These are phyloP conservation scores for Saturnia japonica DNA, from an alignment of 2,888 invertebrate genomes.

Conservation along the genomic window DNA sequence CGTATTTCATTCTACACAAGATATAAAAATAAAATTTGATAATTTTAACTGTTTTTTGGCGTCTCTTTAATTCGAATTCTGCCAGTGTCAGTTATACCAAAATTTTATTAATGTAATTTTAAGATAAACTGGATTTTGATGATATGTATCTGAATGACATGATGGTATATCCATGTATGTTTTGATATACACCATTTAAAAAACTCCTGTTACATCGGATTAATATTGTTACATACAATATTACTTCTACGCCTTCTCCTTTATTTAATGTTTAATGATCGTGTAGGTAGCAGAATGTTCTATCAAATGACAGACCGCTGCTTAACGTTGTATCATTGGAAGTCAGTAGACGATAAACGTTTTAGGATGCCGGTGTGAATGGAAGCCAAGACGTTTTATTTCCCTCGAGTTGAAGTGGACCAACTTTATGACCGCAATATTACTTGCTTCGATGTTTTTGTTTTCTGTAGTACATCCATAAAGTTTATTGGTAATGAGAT, in stretches of 20 bases:
- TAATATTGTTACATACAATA: not conserved
- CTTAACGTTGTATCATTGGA: constrained; percentile 39
- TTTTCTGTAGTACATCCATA: constrained; percentile 46
- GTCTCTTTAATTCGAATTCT: too few species aligned
- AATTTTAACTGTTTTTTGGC: not conserved
- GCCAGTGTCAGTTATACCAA: too few species aligned
- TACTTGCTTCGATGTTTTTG: constrained; percentile 48
- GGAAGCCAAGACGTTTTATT: constrained; percentile 62
- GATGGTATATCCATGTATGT: not conserved
- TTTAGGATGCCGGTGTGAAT: constrained; percentile 76
- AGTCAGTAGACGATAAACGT: constrained; percentile 55
- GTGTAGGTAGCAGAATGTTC: constrained; percentile 42
- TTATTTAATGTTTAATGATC: constrained; percentile 29
- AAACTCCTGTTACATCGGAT: not conserved
- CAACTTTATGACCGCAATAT: constrained; percentile 64
- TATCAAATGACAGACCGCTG: constrained; percentile 29
- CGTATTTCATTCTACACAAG: not conserved
- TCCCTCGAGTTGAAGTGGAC: constrained; percentile 50
- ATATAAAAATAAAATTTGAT: not conserved
- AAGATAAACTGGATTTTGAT: too few species aligned
- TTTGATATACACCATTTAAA: not conserved
- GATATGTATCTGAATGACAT: not conserved
- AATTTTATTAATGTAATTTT: too few species aligned
- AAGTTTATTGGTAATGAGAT: constrained; percentile 2
- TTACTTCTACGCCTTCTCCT: not conserved